phyloP scores from a whole-genome alignment of 2,888 invertebrate species.

The Cerastis rubricosa region DNA sequence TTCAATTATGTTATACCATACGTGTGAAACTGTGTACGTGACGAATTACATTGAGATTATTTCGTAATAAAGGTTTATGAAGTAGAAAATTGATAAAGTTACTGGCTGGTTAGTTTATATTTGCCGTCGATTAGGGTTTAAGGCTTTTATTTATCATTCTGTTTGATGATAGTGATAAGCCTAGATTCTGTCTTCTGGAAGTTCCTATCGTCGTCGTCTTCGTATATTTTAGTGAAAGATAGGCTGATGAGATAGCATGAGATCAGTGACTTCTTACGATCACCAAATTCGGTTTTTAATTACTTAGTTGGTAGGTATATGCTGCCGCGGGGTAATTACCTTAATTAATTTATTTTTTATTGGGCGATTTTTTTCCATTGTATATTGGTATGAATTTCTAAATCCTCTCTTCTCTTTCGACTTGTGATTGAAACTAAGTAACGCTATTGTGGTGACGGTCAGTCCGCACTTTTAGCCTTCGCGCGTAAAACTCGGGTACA shows the following conservation, averaged over 20 bases:
- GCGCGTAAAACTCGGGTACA: background rate
- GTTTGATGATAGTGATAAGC: background rate
- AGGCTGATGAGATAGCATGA: background rate
- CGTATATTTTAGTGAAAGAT: background rate
- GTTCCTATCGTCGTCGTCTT: background rate
- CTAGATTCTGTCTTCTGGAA: background rate
- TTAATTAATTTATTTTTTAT: too few species aligned
- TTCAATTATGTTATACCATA: conserved; percentile 45
- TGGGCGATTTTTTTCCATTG: background rate
- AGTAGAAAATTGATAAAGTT: conserved; percentile 12
- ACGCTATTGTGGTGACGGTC: background rate
- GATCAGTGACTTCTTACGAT: background rate
- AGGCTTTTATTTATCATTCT: background rate
- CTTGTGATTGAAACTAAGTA: background rate
- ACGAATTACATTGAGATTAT: conserved; percentile 37
- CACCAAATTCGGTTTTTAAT: background rate
- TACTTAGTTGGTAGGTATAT: background rate
- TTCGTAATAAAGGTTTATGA: background rate
- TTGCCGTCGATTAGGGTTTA: background rate
- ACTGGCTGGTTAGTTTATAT: background rate
- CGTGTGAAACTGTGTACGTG: conserved; percentile 44
- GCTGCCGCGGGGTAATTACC: background rate
- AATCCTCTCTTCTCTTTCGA: background rate
- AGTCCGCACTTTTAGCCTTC: conserved; percentile 6
- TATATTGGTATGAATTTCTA: background rate